Base-by-base conservation (phyloP, 1,140 invertebrate genomes). In the Heliconius hewitsoni region DNA sequence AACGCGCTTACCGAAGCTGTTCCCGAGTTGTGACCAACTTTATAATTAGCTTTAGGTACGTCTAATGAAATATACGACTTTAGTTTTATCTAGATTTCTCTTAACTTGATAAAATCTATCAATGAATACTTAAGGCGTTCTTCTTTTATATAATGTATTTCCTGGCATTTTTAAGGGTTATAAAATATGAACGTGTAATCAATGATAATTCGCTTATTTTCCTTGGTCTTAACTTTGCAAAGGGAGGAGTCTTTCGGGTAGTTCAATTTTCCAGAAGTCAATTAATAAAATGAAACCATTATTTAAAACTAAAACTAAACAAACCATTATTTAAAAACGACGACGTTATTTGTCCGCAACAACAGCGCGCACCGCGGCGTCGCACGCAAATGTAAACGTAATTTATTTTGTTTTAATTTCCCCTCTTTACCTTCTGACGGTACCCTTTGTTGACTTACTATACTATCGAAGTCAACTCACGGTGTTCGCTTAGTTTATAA, bases 391-490 rank as follows among this genome's bases (percentile, higher is more conserved):
- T 37, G 6, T 0, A 8, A 71, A 71, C 70, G 55, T 71, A 52
- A 55, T 77, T 72, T 77, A 77, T 77, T 77, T 72, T 72, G 76
- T 77, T 72, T 72, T 77, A 77, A 77, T 77, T 72, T 77, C 5
- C 70, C 76, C 42, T 75, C 70, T 23, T 13, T 37, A 73, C 23
- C 30, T n/a, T 19, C 70, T 19, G 5, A 52, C 11, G 70, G 9
- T 5, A 37, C 37, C 46, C 60, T 77, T 77, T 72, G 72, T 72
- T 77, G 60, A 50, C 42, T 77, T 52, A 55, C 66, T 42, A n/a
- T 39, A 42, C 42, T 39, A 72, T 42, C 5, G 37, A 39, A 72
- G 71, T 42, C 60, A 30, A 13, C 30, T 66, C 11, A 13, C 3
- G 3, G 8, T 1, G 57, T 11, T 66, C 57, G 8, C 11, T 30